Base-by-base conservation (phyloP, 2,113 vertebrate genomes). In the Chionomys nivalis region DNA sequence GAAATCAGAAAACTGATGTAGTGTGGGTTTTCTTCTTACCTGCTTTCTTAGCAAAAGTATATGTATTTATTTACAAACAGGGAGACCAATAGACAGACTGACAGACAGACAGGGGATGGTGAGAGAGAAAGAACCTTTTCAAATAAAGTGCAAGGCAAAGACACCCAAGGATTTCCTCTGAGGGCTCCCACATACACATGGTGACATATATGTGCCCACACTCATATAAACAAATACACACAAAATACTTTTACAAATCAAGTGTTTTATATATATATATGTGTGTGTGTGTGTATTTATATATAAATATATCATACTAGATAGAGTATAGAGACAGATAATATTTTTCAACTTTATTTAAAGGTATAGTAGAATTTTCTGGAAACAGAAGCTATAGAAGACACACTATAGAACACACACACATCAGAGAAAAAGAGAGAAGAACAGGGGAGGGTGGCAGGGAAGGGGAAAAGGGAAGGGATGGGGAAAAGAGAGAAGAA, bases 1-100 rank as follows among this genome's bases (percentile, higher is more conserved):
- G 24, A 81, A 94, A 92, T 44, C 11, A 88, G 90, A 90, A 87
- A 93, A 93, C 33, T 76, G 63, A 94, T 70, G 68, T 47, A 88
- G 58, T 85, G 11, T 19, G 81, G 49, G 31, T 92, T 96, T 96
- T 94, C 49, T 85, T 83, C 65, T 89, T 95, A 90, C 90, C 92
- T 93, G 31, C 72, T 92, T 85, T 81, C 65, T 92, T 66, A 68
- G 19, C 66, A 11, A 33, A 77, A 87, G 89, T 26, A 85, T 16
- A 55, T 58, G 58, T 3, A 58, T 79, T 52, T 82, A 21, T 58
- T 21, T 58, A 52, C 55, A 11, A 2, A 2, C 36, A 83, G n/a
- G 33, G 0, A 39, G 7, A 8, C 52, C 58, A 11, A 7, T 21
- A 61, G 52, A 63, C 81, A 85, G n/a, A 19, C 61, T 1, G 6